phyloP scores from a whole-genome alignment of 2,113 vertebrate species.

The Prunella fulvescens region DNA sequence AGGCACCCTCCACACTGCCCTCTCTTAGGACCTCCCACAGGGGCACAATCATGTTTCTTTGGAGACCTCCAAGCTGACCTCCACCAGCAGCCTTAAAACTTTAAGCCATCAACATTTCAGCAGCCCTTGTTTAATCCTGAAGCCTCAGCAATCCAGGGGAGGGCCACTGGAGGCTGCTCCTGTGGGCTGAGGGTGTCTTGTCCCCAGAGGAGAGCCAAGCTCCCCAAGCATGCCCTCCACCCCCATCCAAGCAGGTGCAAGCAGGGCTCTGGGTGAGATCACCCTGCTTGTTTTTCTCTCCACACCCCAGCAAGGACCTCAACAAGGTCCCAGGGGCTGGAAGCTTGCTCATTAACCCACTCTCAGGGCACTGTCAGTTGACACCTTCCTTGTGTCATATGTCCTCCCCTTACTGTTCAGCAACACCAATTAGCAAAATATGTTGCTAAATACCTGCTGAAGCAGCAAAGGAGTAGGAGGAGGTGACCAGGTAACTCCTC shows the following conservation, averaged over 20 bases:
- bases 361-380: not conserved
- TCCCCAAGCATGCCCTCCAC: rapidly evolving
- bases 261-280: not conserved
- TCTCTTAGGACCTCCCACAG: not conserved
- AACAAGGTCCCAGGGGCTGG: not conserved
- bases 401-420: not conserved
- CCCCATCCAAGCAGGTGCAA: not conserved
- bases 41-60: not conserved
- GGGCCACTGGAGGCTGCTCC: rapidly evolving
- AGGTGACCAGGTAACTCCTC: not conserved
- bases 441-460: slow-evolving; percentile 51
- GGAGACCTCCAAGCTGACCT: not conserved
- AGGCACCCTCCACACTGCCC: not conserved
- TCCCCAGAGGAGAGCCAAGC: not conserved
- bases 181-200: not conserved
- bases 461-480: not conserved
- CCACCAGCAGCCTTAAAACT: not conserved
- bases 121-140: not conserved
- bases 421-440: slow-evolving; percentile 27
- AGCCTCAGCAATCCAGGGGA: not conserved
- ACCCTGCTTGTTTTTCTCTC: not conserved
- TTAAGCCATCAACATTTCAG: not conserved
- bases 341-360: not conserved
- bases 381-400: not conserved
- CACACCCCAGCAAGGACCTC: not conserved